Evolutionary conservation across 2,113 vertebrate genomes (phyloP).

Genomic region (Excalfactoria chinensis): DNA sequence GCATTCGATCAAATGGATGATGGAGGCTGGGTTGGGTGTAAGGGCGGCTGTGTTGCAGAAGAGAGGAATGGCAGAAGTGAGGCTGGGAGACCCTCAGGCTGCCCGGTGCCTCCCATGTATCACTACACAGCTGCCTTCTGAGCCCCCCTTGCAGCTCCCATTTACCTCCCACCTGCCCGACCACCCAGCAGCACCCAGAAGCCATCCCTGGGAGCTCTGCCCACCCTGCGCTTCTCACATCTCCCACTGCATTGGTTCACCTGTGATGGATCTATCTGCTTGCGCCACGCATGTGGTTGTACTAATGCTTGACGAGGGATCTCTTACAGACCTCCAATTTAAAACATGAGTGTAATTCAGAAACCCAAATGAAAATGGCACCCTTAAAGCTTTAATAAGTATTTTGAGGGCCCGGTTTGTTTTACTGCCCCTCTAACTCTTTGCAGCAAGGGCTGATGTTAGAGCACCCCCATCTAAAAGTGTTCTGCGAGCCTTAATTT

Average conservation of each 20-base stretch:
- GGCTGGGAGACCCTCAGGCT: background rate
- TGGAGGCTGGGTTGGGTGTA: conserved; percentile 1
- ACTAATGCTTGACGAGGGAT: background rate
- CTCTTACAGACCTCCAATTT: background rate
- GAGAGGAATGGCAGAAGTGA: background rate
- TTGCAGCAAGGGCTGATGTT: background rate
- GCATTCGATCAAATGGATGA: background rate
- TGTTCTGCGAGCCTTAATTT: background rate
- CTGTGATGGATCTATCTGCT: background rate
- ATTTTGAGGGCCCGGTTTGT: background rate
- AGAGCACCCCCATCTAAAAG: background rate
- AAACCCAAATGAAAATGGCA: background rate
- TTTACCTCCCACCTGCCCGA: background rate
- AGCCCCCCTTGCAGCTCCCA: background rate
- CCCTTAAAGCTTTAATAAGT: too few species aligned
- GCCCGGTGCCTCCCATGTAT: background rate
- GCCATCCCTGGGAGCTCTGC: background rate
- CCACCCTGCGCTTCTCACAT: background rate
- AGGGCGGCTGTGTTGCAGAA: background rate
- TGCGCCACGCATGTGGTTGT: rapidly evolving
- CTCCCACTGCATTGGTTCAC: background rate
- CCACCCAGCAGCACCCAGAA: background rate
- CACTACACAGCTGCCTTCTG: background rate
- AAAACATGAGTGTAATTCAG: background rate
- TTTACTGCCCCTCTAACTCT: background rate